These are phyloP conservation scores for Scaptomyza polygonia DNA, from an alignment of 2,888 invertebrate species.

Conservation along the genomic window DNA sequence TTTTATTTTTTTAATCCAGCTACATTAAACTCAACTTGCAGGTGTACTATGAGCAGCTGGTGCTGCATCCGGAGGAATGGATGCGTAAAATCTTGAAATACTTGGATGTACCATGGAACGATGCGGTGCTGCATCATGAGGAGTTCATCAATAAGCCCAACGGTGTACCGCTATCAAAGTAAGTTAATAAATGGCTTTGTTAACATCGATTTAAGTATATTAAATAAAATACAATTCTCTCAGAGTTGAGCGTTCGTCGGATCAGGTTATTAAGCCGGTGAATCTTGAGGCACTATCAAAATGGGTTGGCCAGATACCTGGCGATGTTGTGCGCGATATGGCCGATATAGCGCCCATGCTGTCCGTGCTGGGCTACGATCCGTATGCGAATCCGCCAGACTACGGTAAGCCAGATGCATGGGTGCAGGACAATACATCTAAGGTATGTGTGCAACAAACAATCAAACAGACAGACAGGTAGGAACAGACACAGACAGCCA, in stretches of 20 bases:
- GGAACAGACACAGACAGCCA: conserved; percentile 59
- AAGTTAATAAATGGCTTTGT: conserved; percentile 81
- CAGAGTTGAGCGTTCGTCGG: conserved; percentile 98
- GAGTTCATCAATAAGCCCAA: conserved; percentile 97
- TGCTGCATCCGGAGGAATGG: conserved; percentile 95
- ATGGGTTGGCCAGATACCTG: conserved; percentile 95
- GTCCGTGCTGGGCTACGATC: conserved; percentile 96
- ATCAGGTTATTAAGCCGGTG: conserved; percentile 99
- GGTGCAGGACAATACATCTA: conserved; percentile 88
- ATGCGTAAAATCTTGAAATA: conserved; percentile 94
- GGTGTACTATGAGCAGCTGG: conserved; percentile 98
- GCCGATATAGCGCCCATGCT: conserved; percentile 97
- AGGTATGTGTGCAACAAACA: conserved; percentile 81
- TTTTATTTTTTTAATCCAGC: too few relatives aligned
- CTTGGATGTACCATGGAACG: conserved; percentile 97
- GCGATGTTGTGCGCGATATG: conserved; percentile 96
- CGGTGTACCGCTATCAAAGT: conserved; percentile 98
- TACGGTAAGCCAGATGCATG: conserved; percentile 94
- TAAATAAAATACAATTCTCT: conserved; percentile 51
- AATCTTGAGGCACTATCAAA: conserved; percentile 97
- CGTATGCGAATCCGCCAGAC: conserved; percentile 97
- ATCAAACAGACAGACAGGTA: conserved; percentile 58
- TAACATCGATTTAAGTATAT: conserved; percentile 9
- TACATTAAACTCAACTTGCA: too few relatives aligned
- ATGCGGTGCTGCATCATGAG: conserved; percentile 98